Evolutionary conservation across 2,113 vertebrate genomes (phyloP).

Genomic region (Odobenus rosmarus): DNA sequence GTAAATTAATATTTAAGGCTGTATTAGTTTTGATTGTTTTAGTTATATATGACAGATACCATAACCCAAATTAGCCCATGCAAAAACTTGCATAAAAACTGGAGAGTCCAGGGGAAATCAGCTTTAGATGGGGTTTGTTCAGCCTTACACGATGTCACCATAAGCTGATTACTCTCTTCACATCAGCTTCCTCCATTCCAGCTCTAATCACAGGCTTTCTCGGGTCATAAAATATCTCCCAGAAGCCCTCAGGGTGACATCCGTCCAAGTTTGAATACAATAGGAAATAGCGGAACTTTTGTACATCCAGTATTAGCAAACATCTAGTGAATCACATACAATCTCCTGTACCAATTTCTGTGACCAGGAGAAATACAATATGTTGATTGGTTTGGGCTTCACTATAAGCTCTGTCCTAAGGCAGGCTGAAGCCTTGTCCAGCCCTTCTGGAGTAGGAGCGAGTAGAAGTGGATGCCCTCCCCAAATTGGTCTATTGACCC

Average conservation of each 20-base stretch:
- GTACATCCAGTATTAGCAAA: background rate
- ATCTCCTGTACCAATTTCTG: background rate
- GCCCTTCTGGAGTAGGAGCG: background rate
- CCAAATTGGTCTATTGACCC: background rate
- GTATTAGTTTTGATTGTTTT: background rate
- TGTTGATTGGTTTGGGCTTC: background rate
- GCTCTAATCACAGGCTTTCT: background rate
- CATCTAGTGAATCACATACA: background rate
- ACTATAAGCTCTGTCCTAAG: background rate
- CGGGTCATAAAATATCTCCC: background rate
- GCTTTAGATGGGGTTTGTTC: background rate
- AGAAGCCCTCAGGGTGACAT: background rate
- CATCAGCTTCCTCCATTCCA: background rate
- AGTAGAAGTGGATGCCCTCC: background rate
- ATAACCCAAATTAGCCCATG: background rate
- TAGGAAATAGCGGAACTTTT: background rate
- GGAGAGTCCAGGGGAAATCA: no score
- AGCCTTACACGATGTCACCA: background rate
- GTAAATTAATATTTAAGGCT: background rate
- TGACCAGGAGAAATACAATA: background rate
- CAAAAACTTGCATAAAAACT: slow-evolving; percentile 33
- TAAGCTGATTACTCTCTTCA: background rate
- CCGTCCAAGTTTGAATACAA: background rate
- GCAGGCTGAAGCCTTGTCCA: background rate
- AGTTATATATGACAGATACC: background rate